Base-by-base conservation (phyloP, 92 coral and sea anemone genomes). In the Desmophyllum pertusum region DNA sequence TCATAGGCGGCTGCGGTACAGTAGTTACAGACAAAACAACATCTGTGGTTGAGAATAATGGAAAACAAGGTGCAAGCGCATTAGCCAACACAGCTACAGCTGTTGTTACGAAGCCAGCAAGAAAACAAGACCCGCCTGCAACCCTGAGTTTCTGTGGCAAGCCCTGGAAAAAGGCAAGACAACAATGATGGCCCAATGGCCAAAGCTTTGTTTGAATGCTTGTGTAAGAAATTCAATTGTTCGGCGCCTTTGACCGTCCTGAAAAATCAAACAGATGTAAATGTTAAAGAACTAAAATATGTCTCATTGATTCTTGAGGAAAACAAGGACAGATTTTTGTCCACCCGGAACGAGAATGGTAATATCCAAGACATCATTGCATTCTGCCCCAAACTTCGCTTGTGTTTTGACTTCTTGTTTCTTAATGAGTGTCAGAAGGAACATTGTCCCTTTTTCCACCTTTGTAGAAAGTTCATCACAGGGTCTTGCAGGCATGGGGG, bases 371-470 rank as follows among this genome's bases (percentile, higher is more conserved):
- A 37, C 5, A 13, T 77, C 10, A 25, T 15, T n/a, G 81, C 81
- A 36, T 57, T 77, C n/a, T 77, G 81, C 70, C 70, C 81, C 19
- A 59, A 77, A 23, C 81, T 77, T 57, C 81, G 81, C 51, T 77
- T 77, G 25, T 77, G 81, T 17, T 29, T 11, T 0, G 19, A 77
- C 65, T 77, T 55, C 59, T 70, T 77, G 51, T 59, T 36, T 14
- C 25, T 5, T 25, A 59, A 27, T 59, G 70, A 57, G 9, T 77
- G 81, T n/a, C 25, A 40, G 46, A 77, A 57, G 23, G 8, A 41
- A 42, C 27, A 1, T 19, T 79, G 83, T 23, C 35, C 73, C 3
- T 14, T 38, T 50, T 79, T 79, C 42, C 83, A 79, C 35, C 65
- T 79, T 18, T 79, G 83, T 2, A 64, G 48, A 36, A 64, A 79